Percentiles rank a stretch among this genome's conserved stretches.
Evolutionary conservation across 2,797 vertebrate genomes (phyloP).

Genomic region (Sebastes aleutianus): DNA sequence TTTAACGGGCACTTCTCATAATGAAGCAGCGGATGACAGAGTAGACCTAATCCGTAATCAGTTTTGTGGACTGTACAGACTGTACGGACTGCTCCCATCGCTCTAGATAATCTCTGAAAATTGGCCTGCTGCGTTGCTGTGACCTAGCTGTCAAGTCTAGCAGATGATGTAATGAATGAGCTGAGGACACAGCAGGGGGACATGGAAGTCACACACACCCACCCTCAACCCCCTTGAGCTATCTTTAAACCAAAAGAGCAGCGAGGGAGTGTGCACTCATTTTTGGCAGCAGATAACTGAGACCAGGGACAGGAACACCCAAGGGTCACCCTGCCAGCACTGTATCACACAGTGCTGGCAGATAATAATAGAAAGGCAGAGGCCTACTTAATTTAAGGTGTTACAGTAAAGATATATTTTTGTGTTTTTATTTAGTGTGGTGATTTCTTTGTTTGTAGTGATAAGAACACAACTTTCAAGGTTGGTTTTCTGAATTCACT

Average conservation of each 20-base stretch:
- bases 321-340: constrained; percentile 29
- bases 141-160: constrained; percentile 61
- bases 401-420: background rate
- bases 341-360: background rate
- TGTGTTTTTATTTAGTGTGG: background rate
- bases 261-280: constrained; percentile 61
- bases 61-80: constrained; percentile 28
- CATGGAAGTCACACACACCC: constrained; percentile 19
- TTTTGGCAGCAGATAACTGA: constrained; percentile 71
- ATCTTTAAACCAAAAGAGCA: constrained; percentile 72
- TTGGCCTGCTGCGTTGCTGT: constrained; percentile 38
- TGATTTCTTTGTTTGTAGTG: too few relatives aligned
- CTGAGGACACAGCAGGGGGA: background rate
- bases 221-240: constrained; percentile 47
- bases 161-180: constrained; percentile 62
- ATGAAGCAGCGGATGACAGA: constrained; percentile 33
- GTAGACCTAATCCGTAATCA: constrained; percentile 43
- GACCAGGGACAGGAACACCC: constrained; percentile 47
- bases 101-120: constrained; percentile 61
- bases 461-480: background rate
- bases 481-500: background rate
- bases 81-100: background rate
- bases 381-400: background rate
- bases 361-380: constrained; percentile 26
- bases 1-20: background rate